Evolutionary conservation across 2,888 invertebrate species (phyloP).

Genomic region (Gymnocheta viridis): DNA sequence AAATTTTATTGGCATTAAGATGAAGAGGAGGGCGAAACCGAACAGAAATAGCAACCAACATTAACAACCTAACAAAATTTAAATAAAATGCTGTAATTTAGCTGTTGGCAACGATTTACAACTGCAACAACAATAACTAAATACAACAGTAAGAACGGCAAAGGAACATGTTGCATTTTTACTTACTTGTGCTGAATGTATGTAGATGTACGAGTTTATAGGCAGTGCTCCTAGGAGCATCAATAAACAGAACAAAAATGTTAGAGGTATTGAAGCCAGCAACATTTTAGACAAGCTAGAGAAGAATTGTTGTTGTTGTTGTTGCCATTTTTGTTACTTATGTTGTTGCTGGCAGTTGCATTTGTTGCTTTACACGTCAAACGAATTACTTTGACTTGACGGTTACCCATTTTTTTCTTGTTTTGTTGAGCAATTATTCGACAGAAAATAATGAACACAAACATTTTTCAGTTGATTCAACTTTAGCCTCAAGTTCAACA

Average conservation of each 20-base stretch:
- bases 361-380: constrained; percentile 65
- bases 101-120: constrained; percentile 71
- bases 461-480: constrained; percentile 75
- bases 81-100: constrained; percentile 71
- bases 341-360: constrained; percentile 47
- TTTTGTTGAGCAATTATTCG: constrained; percentile 79
- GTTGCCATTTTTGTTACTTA: constrained; percentile 3
- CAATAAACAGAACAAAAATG: constrained; percentile 46
- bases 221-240: constrained; percentile 29
- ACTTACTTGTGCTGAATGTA: constrained; percentile 4
- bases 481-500: constrained; percentile 82
- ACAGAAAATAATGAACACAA: constrained; percentile 76
- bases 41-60: constrained; percentile 29
- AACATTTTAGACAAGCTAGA: constrained; percentile 28
- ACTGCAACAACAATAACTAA: constrained; percentile 60
- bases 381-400: constrained; percentile 68
- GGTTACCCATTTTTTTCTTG: constrained; percentile 39
- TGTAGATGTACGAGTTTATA: neutral
- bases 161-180: constrained; percentile 60
- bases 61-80: constrained; percentile 64
- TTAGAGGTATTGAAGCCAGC: constrained; percentile 21
- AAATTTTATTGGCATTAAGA: constrained; percentile 31
- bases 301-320: constrained; percentile 22
- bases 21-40: constrained; percentile 3
- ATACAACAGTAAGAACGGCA: constrained; percentile 52